A percentile compares a stretch with the other conserved stretches of the same genome.
Evolutionary conservation across 2,113 vertebrate species (phyloP).

Genomic region (Microcebus lehilahytsara): DNA sequence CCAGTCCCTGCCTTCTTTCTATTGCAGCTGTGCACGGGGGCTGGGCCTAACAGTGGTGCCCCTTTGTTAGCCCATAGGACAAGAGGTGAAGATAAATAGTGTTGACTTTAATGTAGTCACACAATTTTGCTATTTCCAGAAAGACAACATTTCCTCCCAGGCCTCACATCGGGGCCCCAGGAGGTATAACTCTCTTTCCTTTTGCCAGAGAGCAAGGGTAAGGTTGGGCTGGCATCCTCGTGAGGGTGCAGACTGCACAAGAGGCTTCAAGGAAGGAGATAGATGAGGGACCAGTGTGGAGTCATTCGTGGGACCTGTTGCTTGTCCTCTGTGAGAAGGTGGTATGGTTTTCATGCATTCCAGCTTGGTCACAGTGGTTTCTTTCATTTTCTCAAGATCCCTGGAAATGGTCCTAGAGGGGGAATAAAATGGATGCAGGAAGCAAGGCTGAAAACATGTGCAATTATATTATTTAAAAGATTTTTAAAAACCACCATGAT

Average conservation of each 20-base stretch:
- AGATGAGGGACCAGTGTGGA: neutral
- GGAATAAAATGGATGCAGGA: slow-evolving; percentile 17
- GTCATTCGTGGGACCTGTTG: slow-evolving; percentile 19
- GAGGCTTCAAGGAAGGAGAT: neutral
- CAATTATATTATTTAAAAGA: slow-evolving; percentile 48
- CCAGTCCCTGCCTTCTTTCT: slow-evolving; percentile 91
- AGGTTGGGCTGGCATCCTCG: neutral
- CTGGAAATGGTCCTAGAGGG: slow-evolving; percentile 66
- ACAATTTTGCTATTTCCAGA: slow-evolving; percentile 84
- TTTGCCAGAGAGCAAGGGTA: slow-evolving; percentile 37
- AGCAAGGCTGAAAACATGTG: slow-evolving; percentile 47
- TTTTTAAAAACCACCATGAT: neutral
- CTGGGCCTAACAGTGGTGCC: slow-evolving; percentile 87
- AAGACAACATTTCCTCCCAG: slow-evolving; percentile 87
- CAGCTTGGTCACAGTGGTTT: slow-evolving; percentile 67
- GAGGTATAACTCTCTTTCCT: slow-evolving; percentile 70
- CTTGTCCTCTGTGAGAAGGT: slow-evolving; percentile 45
- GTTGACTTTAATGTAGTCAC: slow-evolving; percentile 87
- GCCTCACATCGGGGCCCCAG: slow-evolving; percentile 65
- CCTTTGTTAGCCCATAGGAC: slow-evolving; percentile 83
- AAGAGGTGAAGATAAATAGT: slow-evolving; percentile 91
- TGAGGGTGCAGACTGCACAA: neutral
- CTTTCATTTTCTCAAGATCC: slow-evolving; percentile 78
- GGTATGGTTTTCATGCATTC: slow-evolving; percentile 67
- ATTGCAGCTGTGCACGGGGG: slow-evolving; percentile 88